A percentile compares a stretch with the other conserved stretches of the same genome.
Evolutionary conservation across 1,140 invertebrate genomes (phyloP).

Genomic region (Camponotus vicinus): DNA sequence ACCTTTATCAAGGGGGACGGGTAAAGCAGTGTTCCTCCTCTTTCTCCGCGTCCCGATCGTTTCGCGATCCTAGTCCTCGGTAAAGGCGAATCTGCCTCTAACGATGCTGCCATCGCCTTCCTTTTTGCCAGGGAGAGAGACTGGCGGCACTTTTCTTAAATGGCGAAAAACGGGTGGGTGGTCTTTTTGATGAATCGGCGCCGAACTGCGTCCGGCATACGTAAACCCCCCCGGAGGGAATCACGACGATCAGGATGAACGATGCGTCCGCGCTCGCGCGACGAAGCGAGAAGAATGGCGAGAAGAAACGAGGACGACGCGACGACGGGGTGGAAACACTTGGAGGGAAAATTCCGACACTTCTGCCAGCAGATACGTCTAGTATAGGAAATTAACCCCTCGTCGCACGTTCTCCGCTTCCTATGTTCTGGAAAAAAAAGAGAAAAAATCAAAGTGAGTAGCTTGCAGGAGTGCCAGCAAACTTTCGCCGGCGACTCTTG

Average conservation of each 20-base stretch:
- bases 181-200: constrained; percentile 76
- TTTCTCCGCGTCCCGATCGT: constrained; percentile 37
- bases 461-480: constrained; percentile 3
- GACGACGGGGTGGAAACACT: constrained; percentile 47
- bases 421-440: neutral
- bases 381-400: constrained; percentile 51
- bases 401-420: neutral
- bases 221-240: constrained; percentile 63
- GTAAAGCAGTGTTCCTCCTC: no score
- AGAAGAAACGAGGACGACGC: constrained; percentile 3
- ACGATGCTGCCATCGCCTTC: constrained; percentile 38
- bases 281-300: constrained; percentile 49
- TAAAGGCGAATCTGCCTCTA: constrained; percentile 47
- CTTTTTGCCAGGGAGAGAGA: constrained; percentile 29
- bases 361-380: constrained; percentile 12
- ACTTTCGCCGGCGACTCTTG: neutral
- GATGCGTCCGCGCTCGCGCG: constrained; percentile 47
- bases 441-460: neutral
- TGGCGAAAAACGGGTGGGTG: constrained; percentile 59
- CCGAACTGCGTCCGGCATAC: constrained; percentile 75
- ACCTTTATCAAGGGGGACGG: constrained; percentile 20
- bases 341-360: constrained; percentile 19
- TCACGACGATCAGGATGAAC: constrained; percentile 60
- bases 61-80: constrained; percentile 26
- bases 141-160: constrained; percentile 60